Conservation (phyloP, 1,140 invertebrate genomes). For the Bombus vancouverensis region DNA sequence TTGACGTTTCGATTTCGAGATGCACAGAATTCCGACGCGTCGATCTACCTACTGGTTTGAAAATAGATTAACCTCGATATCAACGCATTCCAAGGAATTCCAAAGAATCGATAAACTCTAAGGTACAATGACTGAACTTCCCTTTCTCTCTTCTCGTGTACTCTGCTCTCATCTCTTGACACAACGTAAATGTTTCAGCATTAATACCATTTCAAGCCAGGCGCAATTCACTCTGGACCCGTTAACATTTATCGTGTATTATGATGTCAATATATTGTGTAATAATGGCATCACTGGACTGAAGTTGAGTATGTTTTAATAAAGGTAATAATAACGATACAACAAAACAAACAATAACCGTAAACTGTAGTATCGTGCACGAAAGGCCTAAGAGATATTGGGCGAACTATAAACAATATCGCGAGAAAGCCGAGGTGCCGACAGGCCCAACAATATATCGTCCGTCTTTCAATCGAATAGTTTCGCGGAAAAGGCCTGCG, state of each 20-base stretch:
- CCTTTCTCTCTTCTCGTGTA: background rate
- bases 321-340: too few species aligned
- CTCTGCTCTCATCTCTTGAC: background rate
- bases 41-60: background rate
- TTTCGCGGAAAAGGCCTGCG: too few species aligned
- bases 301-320: too few species aligned
- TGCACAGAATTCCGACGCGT: slow-evolving; percentile 23
- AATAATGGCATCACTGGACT: too few species aligned
- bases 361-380: too few species aligned
- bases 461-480: too few species aligned
- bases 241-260: slow-evolving; percentile 46
- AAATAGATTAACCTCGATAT: slow-evolving; percentile 54
- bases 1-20: slow-evolving; percentile 50
- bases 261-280: too few species aligned
- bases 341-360: too few species aligned
- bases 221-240: slow-evolving; percentile 20
- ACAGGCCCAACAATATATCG: too few species aligned
- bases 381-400: too few species aligned
- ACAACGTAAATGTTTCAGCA: slow-evolving; percentile 56
- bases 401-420: too few species aligned
- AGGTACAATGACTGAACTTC: background rate
- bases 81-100: slow-evolving; percentile 44
- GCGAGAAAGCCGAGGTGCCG: too few species aligned
- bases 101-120: slow-evolving; percentile 54
- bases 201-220: background rate